Evolutionary conservation across 2,113 vertebrate species (phyloP), one percentile per base, ranked within the genome.

Genomic region (Phylloscopus trochiloides): DNA sequence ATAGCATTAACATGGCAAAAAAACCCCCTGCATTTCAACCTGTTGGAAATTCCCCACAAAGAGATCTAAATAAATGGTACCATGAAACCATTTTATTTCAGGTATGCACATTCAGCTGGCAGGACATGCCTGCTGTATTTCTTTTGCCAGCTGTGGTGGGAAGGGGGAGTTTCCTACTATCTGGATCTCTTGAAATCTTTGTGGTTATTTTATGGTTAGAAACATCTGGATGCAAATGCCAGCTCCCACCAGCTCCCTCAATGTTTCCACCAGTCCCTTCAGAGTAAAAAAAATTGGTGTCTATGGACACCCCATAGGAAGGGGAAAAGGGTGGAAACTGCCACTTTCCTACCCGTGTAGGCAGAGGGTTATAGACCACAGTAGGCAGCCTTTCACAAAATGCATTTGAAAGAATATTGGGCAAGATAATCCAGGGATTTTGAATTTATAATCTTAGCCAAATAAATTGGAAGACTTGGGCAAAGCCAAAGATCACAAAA

Each of bases 141-240:
- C 55, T 77, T 75, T 78, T 54, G 55, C 11, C 20, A 34, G 11
- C 21, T 1, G 0, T 38, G 7, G 13, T 84, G 21, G 14, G 19
- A 32, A 81, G 25, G 3, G 14, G 4, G 3, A 34, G 4, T 50
- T 81, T 32, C n/a, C 10, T 0, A 0, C 38, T 58, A 3, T 0
- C 36, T 9, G 34, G 26, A 28, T 32, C 14, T 90, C n/a, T 57
- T 42, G 26, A 70, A 62, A 59, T 10, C 1, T 0, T 51, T 50
- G 42, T n/a, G 45, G 63, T 1, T 55, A 55, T 79, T 82, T 26
- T 48, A 16, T 77, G 11, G 8, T 43, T 73, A 54, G 72, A 26
- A 76, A 40, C 34, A 55, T 65, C 52, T 73, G 47, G n/a, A 38
- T 62, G 25, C 9, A 90, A 36, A 77, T n/a, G 11, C 36, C 38